Conservation (phyloP, 1,140 invertebrate genomes). For the Epicauta chinensis region DNA sequence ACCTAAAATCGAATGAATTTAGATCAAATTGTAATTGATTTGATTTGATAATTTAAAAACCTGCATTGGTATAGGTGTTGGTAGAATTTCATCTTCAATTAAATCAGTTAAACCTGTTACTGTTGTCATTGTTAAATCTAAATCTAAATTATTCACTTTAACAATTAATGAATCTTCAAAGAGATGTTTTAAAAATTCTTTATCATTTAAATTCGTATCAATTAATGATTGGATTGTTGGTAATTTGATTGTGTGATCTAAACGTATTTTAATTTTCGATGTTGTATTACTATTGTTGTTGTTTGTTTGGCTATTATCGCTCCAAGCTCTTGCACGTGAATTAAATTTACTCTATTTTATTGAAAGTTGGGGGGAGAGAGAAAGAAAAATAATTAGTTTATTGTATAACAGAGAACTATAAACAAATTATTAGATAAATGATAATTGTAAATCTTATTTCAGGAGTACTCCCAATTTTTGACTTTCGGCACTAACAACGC, state of each 20-base stretch:
- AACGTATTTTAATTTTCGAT: conserved; percentile 45
- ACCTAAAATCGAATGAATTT: conserved; percentile 50
- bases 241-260: conserved; percentile 51
- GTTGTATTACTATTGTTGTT: conserved; percentile 35
- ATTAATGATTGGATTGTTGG: conserved; percentile 24
- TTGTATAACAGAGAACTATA: too few species aligned
- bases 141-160: conserved; percentile 57
- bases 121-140: conserved; percentile 74
- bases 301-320: conserved; percentile 47
- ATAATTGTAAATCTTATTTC: too few species aligned
- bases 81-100: conserved; percentile 77
- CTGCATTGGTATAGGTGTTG: conserved; percentile 70
- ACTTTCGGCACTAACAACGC: too few species aligned
- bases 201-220: conserved; percentile 39
- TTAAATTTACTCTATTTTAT: conserved; percentile 60
- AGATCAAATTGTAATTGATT: conserved; percentile 1
- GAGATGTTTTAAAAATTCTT: conserved; percentile 41
- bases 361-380: too few species aligned
- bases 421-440: not conserved
- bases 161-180: conserved; percentile 52
- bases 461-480: too few species aligned
- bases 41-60: conserved; percentile 41
- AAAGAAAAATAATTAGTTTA: too few species aligned
- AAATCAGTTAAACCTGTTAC: conserved; percentile 72
- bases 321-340: conserved; percentile 63